A percentile compares a stretch with the other conserved stretches of the same genome.
These are phyloP conservation scores for Netelia virgata DNA, from an alignment of 2,888 invertebrate species.

Conservation along the genomic window DNA sequence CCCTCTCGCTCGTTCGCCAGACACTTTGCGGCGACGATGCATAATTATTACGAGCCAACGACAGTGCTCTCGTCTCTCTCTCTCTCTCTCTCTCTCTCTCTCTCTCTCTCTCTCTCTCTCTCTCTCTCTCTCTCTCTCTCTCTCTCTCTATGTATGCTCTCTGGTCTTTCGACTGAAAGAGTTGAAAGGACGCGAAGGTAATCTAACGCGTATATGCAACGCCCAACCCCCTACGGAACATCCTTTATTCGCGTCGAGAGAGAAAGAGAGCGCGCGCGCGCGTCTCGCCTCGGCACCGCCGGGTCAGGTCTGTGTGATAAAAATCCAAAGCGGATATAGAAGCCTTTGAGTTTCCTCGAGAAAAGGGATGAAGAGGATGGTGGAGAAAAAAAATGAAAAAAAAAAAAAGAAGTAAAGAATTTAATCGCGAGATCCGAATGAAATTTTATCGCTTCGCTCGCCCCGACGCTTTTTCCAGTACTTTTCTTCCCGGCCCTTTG, in stretches of 20 bases:
- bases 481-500: background rate
- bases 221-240: slow-evolving; percentile 45
- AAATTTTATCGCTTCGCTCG: slow-evolving; percentile 56
- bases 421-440: slow-evolving; percentile 60
- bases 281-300: background rate
- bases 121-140: slow-evolving; percentile 23
- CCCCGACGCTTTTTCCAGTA: slow-evolving; percentile 16
- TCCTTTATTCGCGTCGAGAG: slow-evolving; percentile 59
- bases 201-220: slow-evolving; percentile 59
- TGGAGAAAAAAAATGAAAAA: slow-evolving; percentile 9
- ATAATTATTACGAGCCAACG: slow-evolving; percentile 59
- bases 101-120: slow-evolving; percentile 31
- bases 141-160: slow-evolving; percentile 23
- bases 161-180: slow-evolving; percentile 39
- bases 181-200: slow-evolving; percentile 65
- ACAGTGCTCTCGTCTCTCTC: background rate
- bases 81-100: slow-evolving; percentile 32
- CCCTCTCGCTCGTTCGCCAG: slow-evolving; percentile 29
- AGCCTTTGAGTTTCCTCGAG: slow-evolving; percentile 57
- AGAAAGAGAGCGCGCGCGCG: background rate
- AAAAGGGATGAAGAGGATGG: slow-evolving; percentile 22
- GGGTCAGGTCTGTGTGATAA: slow-evolving; percentile 34
- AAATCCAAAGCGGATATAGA: slow-evolving; percentile 55
- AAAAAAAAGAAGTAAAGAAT: slow-evolving; percentile 28
- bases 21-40: slow-evolving; percentile 60